Base-by-base conservation (phyloP, 2,888 invertebrate genomes). In the Octonoba sinensis region DNA sequence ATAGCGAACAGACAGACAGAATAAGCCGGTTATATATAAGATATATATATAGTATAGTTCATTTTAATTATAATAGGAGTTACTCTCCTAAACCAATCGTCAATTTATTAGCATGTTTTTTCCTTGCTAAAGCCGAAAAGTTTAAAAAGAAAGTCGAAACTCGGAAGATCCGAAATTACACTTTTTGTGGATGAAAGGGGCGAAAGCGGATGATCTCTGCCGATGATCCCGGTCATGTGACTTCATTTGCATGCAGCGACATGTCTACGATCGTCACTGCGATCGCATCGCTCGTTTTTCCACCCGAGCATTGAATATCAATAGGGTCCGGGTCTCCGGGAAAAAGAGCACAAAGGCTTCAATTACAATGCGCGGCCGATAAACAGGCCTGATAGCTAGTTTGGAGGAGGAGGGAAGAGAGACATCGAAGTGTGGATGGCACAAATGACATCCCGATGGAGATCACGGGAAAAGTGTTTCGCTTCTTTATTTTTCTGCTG, bases 191-290 rank as follows among this genome's bases (percentile, higher is more conserved):
- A 49, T n/a, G n/a, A 36, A 46, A 18, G 54, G 65, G 62, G 24
- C 67, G 69, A 20, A 60, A 46, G 16, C n/a, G 16, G 51, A 4
- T 57, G 64, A 59, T 67, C 62, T 11, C 46, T 16, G 8, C 15
- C 44, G 62, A 79, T 79, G 66, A 77, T 77, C 77, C 71, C 79
- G 54, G 79, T 79, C 78, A 78, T 65, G 72, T 78, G 78, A 72
- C 79, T 79, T 79, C 79, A 79, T 79, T 79, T 79, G 79, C 79
- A 79, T 79, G 79, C 73, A 73, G 69, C 73, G 73, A 73, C 79
- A 79, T 72, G 46, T 49, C 67, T 79, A 79, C 72, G 72, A 60
- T 36, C 69, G 69, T 79, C 73, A 73, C 47, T 69, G 46, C 51
- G 24, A 73, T 73, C 54, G 60, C 79, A 73, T 72, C 69, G 62